Evolutionary conservation across 2,797 vertebrate genomes (phyloP).

Genomic region (Periophthalmus magnuspinnatus): DNA sequence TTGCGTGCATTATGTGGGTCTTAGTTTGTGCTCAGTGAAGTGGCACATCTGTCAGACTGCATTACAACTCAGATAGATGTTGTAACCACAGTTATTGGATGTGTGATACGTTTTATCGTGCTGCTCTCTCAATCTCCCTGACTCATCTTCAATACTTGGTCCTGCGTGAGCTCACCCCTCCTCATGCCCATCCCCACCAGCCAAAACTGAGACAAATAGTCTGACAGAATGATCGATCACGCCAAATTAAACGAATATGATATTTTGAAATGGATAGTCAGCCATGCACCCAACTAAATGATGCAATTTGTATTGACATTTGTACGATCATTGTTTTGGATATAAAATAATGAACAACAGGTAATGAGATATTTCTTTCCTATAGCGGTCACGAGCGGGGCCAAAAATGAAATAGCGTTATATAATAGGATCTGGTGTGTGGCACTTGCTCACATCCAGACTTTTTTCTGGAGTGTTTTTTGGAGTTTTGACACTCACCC

Average conservation of each 20-base stretch:
- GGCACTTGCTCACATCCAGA: constrained; percentile 5
- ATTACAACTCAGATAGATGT: constrained; percentile 42
- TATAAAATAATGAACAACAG: constrained; percentile 47
- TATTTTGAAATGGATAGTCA: constrained; percentile 37
- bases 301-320: constrained; percentile 43
- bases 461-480: constrained; percentile 20
- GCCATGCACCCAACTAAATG: constrained; percentile 27
- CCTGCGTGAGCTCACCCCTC: constrained; percentile 11
- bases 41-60: constrained; percentile 41
- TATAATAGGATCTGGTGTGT: constrained; percentile 10
- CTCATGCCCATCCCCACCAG: constrained; percentile 16
- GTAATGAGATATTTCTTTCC: constrained; percentile 42
- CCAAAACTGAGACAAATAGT: constrained; percentile 38
- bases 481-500: constrained; percentile 22
- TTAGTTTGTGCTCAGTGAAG: constrained; percentile 24
- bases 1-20: neutral
- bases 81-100: constrained; percentile 40
- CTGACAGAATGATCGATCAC: constrained; percentile 50
- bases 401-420: neutral
- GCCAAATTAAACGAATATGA: constrained; percentile 54
- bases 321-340: constrained; percentile 47
- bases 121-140: constrained; percentile 42
- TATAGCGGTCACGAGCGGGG: constrained; percentile 5
- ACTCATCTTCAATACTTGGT: constrained; percentile 37
- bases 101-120: constrained; percentile 11